phyloP scores from a whole-genome alignment of 2,113 vertebrate genomes.

The Martes martes region DNA sequence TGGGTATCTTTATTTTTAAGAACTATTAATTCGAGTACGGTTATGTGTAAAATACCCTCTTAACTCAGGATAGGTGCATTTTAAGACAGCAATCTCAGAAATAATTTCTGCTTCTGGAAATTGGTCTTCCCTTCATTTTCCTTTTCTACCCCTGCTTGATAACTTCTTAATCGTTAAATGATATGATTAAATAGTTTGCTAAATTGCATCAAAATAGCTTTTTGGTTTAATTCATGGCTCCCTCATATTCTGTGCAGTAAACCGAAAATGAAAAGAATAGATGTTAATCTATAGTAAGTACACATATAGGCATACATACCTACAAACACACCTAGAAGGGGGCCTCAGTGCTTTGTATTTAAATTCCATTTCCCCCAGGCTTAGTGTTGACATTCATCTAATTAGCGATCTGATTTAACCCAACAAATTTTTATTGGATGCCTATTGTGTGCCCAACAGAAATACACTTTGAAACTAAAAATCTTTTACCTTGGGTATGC shows the following conservation, averaged over 20 bases:
- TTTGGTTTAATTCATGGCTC: not conserved
- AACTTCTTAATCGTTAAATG: not conserved
- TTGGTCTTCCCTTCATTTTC: constrained; percentile 4
- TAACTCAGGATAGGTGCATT: not conserved
- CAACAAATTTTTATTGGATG: not conserved
- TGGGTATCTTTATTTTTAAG: not conserved
- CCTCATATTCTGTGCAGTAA: not conserved
- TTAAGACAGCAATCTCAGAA: not conserved
- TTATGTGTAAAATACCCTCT: not conserved
- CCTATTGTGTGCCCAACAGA: not conserved
- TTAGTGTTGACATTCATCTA: not conserved
- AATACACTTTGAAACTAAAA: constrained; percentile 2
- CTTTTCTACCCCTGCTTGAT: not conserved
- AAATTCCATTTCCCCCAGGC: not conserved
- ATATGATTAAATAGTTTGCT: not conserved
- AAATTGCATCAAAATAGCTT: not conserved
- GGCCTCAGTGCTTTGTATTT: not conserved
- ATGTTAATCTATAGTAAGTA: not conserved
- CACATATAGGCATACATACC: not conserved
- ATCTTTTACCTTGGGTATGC: not conserved
- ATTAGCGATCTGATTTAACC: not conserved
- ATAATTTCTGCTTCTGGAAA: constrained; percentile 15
- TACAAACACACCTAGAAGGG: not conserved
- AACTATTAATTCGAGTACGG: not conserved
- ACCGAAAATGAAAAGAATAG: not conserved